These are phyloP conservation scores for Clarias fuscus DNA, from an alignment of 2,797 vertebrate species.

Conservation along the genomic window DNA sequence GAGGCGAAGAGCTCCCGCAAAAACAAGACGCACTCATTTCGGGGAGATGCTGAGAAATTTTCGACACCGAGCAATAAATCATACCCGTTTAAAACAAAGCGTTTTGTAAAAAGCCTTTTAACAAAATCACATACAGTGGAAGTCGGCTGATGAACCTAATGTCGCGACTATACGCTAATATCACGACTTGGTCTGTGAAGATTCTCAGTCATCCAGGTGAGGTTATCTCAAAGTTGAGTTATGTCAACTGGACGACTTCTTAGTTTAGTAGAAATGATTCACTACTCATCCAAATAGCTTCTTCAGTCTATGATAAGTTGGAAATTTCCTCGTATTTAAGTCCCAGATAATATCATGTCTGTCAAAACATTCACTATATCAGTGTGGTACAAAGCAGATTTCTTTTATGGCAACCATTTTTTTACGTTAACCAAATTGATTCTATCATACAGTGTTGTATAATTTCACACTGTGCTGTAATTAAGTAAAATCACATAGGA, in stretches of 20 bases:
- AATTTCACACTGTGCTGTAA: not conserved
- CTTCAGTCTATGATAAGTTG: too few species aligned
- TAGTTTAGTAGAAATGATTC: too few species aligned
- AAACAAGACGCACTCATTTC: conserved; percentile 50
- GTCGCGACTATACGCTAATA: too few species aligned
- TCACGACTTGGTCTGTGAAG: too few species aligned
- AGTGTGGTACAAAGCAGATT: not conserved
- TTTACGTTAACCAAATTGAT: not conserved
- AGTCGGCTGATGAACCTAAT: not conserved
- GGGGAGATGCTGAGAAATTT: conserved; percentile 45
- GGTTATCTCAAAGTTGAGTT: too few species aligned
- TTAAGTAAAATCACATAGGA: too few species aligned
- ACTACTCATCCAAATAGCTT: too few species aligned
- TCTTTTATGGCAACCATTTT: not conserved
- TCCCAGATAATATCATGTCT: not conserved
- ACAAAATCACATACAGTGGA: not conserved
- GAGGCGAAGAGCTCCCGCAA: conserved; percentile 47
- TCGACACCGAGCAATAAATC: conserved; percentile 49
- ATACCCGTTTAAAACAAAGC: conserved; percentile 19
- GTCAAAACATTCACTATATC: not conserved
- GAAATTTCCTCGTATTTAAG: too few species aligned
- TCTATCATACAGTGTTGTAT: not conserved
- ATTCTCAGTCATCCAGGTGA: too few species aligned
- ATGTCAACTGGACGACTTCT: too few species aligned
- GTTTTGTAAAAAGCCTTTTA: not conserved